Evolutionary conservation across 2,797 vertebrate genomes (phyloP).

Genomic region (Aviceda cuculoides): DNA sequence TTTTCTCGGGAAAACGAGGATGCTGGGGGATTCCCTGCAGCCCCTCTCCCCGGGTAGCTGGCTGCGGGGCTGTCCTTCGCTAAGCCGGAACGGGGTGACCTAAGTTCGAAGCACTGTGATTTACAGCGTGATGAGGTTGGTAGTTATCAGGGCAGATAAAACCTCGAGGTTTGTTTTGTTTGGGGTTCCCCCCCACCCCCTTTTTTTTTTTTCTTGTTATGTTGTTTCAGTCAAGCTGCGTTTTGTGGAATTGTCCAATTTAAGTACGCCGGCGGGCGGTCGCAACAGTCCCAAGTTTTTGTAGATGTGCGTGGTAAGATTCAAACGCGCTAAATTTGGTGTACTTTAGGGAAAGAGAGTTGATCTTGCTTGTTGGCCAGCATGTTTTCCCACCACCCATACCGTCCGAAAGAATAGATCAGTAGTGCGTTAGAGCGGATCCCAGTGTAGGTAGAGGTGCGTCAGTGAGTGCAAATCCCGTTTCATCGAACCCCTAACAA

Average conservation of each 20-base stretch:
- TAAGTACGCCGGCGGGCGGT: background rate
- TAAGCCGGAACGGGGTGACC: background rate
- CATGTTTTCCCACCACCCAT: background rate
- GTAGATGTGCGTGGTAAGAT: too few relatives aligned
- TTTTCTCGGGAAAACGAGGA: background rate
- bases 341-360: background rate
- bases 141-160: background rate
- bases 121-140: fast-evolving
- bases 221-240: too few relatives aligned
- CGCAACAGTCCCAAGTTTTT: background rate
- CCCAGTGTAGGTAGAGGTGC: fast-evolving
- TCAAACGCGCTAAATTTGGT: fast-evolving
- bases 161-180: too few relatives aligned
- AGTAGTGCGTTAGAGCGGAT: fast-evolving
- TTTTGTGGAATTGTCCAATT: background rate
- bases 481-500: background rate
- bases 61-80: background rate
- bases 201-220: fast-evolving
- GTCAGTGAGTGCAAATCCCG: background rate
- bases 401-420: background rate
- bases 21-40: background rate
- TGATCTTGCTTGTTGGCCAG: too few relatives aligned
- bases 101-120: background rate
- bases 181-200: too few relatives aligned
- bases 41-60: background rate